Evolutionary conservation across 2,797 vertebrate genomes (phyloP).

Genomic region (Sebastes iracundus): DNA sequence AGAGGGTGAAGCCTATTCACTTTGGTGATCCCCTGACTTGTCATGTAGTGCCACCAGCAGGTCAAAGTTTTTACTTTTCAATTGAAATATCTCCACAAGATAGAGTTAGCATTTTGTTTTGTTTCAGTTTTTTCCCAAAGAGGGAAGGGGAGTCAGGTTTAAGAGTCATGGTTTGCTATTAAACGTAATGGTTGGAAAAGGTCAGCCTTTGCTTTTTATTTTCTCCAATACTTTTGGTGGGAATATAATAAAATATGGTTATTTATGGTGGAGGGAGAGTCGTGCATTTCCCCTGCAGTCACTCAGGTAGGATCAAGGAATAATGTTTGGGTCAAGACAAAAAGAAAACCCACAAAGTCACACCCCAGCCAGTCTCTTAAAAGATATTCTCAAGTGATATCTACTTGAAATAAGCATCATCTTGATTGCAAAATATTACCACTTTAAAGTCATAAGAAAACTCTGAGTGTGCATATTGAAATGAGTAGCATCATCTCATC

Average conservation of each 20-base stretch:
- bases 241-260: background rate
- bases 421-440: background rate
- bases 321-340: background rate
- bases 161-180: background rate
- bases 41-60: background rate
- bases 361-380: background rate
- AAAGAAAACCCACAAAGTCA: background rate
- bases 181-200: background rate
- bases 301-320: background rate
- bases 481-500: background rate
- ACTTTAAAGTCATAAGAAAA: constrained; percentile 10
- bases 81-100: background rate
- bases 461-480: background rate
- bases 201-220: background rate
- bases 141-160: background rate
- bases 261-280: background rate
- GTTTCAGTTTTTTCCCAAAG: background rate
- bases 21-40: background rate
- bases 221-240: background rate
- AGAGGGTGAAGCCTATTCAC: background rate
- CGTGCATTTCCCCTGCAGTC: background rate
- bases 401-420: background rate
- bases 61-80: background rate
- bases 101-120: background rate
- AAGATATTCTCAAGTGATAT: background rate